Percentiles rank a stretch among this genome's conserved stretches.
These are phyloP conservation scores for Hippoglossus stenolepis DNA, from an alignment of 2,113 vertebrate genomes.

Conservation along the genomic window DNA sequence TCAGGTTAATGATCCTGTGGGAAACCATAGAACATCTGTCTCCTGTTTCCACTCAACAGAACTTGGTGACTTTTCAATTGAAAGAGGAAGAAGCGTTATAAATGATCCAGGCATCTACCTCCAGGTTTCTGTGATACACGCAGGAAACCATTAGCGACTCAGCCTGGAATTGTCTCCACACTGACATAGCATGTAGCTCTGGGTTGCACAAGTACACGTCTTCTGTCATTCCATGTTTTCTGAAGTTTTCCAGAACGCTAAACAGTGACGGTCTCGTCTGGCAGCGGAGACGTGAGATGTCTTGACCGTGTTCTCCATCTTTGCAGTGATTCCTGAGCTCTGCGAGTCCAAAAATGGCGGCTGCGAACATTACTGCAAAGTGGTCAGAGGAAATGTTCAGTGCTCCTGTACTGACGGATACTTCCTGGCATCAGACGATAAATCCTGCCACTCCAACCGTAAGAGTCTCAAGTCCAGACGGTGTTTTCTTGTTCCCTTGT, in stretches of 20 bases:
- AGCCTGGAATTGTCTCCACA: no score
- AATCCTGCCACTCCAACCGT: slow-evolving; percentile 87
- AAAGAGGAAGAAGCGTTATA: no score
- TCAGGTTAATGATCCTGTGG: no score
- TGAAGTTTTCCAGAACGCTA: not conserved
- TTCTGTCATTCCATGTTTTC: not conserved
- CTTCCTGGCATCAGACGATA: slow-evolving; percentile 81
- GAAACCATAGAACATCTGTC: no score
- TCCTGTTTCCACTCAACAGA: no score
- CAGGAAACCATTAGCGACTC: no score
- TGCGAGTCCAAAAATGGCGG: slow-evolving; percentile 90
- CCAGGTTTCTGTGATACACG: no score
- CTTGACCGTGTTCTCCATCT: not conserved
- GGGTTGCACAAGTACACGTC: no score
- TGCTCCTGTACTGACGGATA: slow-evolving; percentile 91
- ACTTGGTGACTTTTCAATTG: no score
- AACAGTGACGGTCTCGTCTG: not conserved
- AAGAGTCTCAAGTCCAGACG: slow-evolving; percentile 40
- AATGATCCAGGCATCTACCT: no score
- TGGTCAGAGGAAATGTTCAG: slow-evolving; percentile 59
- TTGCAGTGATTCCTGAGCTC: slow-evolving; percentile 83
- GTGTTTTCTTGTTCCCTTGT: not conserved
- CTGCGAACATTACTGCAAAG: slow-evolving; percentile 90
- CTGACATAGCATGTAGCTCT: no score
- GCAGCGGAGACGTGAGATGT: not conserved